These are phyloP conservation scores for Pardosa pseudoannulata DNA, from an alignment of 2,888 invertebrate genomes.

Conservation along the genomic window DNA sequence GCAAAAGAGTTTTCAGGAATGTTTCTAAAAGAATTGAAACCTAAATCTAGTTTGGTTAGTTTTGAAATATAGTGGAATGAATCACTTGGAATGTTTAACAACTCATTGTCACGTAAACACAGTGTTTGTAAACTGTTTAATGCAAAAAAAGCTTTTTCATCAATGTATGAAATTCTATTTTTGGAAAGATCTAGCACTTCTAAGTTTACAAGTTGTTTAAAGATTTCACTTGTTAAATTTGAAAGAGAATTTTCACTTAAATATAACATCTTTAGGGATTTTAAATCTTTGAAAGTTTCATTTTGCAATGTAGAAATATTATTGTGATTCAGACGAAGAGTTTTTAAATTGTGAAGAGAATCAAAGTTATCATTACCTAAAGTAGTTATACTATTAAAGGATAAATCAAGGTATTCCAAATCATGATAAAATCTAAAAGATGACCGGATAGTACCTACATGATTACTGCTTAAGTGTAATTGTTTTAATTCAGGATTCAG, in stretches of 20 bases:
- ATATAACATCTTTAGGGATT: constrained; percentile 83
- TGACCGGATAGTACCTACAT: constrained; percentile 86
- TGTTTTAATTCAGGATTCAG: constrained; percentile 83
- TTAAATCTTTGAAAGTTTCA: constrained; percentile 87
- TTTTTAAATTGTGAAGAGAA: constrained; percentile 85
- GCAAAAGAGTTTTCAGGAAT: constrained; percentile 78
- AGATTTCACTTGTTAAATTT: constrained; percentile 67
- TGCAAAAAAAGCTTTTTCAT: constrained; percentile 86
- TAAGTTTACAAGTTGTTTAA: constrained; percentile 80
- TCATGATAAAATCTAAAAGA: constrained; percentile 86
- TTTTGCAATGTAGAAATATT: constrained; percentile 85
- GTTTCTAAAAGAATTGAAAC: constrained; percentile 86
- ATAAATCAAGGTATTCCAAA: constrained; percentile 88
- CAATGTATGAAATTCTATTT: constrained; percentile 86
- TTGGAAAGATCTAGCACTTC: constrained; percentile 86
- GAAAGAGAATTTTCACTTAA: constrained; percentile 75
- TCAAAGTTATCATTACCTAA: constrained; percentile 90
- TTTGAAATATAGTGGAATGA: constrained; percentile 87
- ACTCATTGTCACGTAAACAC: constrained; percentile 88
- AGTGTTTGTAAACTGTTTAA: constrained; percentile 85
- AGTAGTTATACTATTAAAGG: constrained; percentile 87
- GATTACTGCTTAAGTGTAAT: constrained; percentile 90
- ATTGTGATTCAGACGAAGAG: constrained; percentile 88
- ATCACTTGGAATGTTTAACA: constrained; percentile 86
- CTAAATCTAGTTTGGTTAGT: constrained; percentile 86